Percentiles rank a stretch among this genome's conserved stretches.
Evolutionary conservation across 2,113 vertebrate genomes (phyloP).

Genomic region (Baryphthengus martii): DNA sequence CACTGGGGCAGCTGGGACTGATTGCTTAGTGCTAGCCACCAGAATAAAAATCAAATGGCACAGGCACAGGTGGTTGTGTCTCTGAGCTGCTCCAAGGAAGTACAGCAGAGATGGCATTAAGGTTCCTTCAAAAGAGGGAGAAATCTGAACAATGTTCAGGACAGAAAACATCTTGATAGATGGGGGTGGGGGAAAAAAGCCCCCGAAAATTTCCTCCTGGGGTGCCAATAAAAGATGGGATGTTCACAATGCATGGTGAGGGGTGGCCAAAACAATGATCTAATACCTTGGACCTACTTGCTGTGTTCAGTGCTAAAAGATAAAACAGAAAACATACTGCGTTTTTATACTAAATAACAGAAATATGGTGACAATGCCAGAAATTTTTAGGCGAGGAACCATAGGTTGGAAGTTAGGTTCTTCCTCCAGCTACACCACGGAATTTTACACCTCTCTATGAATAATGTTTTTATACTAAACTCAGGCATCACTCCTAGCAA

Average conservation of each 20-base stretch:
- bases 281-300: background rate
- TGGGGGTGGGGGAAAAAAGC: background rate
- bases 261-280: background rate
- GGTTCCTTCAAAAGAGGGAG: background rate
- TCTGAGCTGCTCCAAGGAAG: background rate
- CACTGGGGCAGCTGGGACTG: background rate
- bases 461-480: conserved; percentile 17
- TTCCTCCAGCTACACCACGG: background rate
- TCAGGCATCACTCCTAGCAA: background rate
- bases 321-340: background rate
- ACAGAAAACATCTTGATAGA: background rate
- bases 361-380: background rate
- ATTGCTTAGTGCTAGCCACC: background rate
- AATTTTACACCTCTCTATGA: background rate
- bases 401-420: background rate
- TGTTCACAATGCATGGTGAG: background rate
- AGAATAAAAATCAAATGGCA: background rate
- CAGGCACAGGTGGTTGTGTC: background rate
- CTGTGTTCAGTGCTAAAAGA: background rate
- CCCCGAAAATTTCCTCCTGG: background rate
- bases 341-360: background rate
- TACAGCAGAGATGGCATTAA: background rate
- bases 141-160: background rate
- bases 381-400: background rate
- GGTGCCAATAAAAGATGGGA: background rate